phyloP scores from a whole-genome alignment of 2,113 vertebrate species.

The Tragelaphus scriptus region DNA sequence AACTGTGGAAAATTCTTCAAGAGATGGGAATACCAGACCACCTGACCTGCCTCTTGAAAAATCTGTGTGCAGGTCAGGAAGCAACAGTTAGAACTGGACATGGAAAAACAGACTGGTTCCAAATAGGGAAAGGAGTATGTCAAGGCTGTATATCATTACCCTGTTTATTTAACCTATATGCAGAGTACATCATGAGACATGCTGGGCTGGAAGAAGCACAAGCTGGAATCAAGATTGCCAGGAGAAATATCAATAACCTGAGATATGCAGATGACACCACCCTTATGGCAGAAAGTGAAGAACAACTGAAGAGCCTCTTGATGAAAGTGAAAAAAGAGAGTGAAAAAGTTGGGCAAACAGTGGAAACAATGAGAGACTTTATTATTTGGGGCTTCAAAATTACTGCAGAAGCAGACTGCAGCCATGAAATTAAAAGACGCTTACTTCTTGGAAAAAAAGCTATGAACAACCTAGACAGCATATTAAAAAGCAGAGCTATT shows the following conservation, averaged over 20 bases:
- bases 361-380: background rate
- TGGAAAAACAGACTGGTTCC: background rate
- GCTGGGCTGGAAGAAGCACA: background rate
- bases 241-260: background rate
- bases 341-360: background rate
- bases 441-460: background rate
- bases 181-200: background rate
- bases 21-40: background rate
- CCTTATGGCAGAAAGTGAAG: background rate
- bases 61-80: background rate
- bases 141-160: background rate
- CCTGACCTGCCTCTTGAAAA: background rate
- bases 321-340: background rate
- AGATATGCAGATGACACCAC: background rate
- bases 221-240: background rate
- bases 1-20: background rate
- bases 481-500: background rate
- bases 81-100: background rate
- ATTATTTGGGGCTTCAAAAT: background rate
- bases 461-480: background rate
- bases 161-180: background rate
- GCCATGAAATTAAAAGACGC: background rate
- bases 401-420: background rate
- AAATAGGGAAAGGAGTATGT: background rate
- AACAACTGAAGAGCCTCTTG: background rate